Evolutionary conservation across 1,140 invertebrate genomes (phyloP), one percentile per base, ranked within the genome.

Genomic region (Drosophila trapezifrons): DNA sequence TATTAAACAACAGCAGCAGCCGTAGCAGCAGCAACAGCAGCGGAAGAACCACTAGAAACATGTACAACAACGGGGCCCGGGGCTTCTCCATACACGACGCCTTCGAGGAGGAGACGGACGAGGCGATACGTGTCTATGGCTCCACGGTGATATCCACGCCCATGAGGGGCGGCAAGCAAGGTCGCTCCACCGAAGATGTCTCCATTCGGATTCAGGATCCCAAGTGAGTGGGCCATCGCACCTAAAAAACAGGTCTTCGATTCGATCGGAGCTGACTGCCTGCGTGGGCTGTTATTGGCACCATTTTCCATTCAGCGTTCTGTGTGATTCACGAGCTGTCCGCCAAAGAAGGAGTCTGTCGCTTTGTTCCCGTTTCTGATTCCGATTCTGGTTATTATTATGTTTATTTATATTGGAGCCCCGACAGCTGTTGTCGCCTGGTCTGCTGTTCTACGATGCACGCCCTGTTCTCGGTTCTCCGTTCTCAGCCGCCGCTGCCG

Each of bases 71-170:
- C 76, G 79, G 81, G 55, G 73, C 90, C 35, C 49, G 75, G 65
- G 87, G 89, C 83, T 96, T 96, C 93, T 95, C 95, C 46, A 96
- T 96, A 76, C 96, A 96, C 91, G 96, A 96, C 92, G 96, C 96
- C 12, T 96, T 96, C 90, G 96, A 96, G 91, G 96, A 96, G 90
- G 96, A 96, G 81, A 95, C 95, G 56, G 96, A 96, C 90, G 95
- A 96, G 92, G 95, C 95, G 51, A 96, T 96, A 73, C 95, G 95
- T 87, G 95, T 96, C 9, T 96, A 96, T 92, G 95, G 96, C 22
- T 94, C 95, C 35, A 96, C 95, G 59, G 95, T 94, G 56, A 95
- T 92, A 78, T 92, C 92, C 32, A 93, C 93, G 73, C 93, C 93
- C 85, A 92, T 93, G 81, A 92, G 93, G 75, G 93, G 93, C 65